Evolutionary conservation across 2,113 vertebrate species (phyloP), one percentile per base, ranked within the genome.

Genomic region (Marcusenius ussheri): DNA sequence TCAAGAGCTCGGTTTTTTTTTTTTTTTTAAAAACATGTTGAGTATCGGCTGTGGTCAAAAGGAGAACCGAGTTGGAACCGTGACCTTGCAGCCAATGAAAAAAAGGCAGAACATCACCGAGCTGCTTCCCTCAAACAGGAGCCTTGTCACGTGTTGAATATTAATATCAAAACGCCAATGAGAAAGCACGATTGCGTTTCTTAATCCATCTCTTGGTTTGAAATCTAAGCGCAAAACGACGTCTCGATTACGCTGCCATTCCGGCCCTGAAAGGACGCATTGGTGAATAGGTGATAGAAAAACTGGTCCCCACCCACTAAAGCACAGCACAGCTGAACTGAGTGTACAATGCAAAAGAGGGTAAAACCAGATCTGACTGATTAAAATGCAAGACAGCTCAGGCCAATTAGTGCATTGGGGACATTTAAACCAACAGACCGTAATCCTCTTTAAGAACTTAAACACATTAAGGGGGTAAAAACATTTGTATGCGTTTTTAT

Each of bases 391-490:
- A 85, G 83, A 89, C 31, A 35, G 83, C 80, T 35, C 35, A n/a
- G 50, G 83, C 51, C 74, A 62, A 74, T 90, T 83, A 89, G 74
- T 45, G 83, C 17, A 85, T 66, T 85, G 62, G 80, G 24, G 66
- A 85, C 51, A 58, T 83, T 80, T 19, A 90, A 62, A 58, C 83
- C 51, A 86, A 90, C 46, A 15, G 19, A 62, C 15, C 51, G 15
- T 66, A 90, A 90, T 90, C 89, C 89, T 86, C 83, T 85, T 83
- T 89, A 51, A 89, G 66, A 89, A 47, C 21, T 74, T 50, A 50
- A 80, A 31, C n/a, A 51, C 47, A 80, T 17, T 39, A 42, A 42
- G 35, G 35, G 74, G 70, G 15, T 3, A 80, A 83, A 80, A 31
- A 56, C 88, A 83, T 83, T 31, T 42, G 49, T 49, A 83, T 51